phyloP scores from a whole-genome alignment of 2,797 vertebrate genomes.

The Sebastes oblongus region DNA sequence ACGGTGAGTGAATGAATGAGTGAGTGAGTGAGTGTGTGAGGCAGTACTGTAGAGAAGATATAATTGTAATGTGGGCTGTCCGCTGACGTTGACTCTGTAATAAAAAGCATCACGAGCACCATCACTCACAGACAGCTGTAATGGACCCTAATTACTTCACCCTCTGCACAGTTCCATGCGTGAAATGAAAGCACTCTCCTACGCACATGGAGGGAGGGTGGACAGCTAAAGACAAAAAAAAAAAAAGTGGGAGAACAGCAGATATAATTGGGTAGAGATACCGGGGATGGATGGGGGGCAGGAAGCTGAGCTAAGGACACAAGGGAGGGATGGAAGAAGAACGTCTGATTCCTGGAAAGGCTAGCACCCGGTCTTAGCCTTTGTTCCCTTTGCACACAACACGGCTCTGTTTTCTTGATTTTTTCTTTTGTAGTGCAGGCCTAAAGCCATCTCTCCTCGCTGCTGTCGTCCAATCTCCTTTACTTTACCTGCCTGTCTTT shows the following conservation, averaged over 20 bases:
- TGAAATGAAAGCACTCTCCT: constrained; percentile 64
- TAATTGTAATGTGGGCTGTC: constrained; percentile 33
- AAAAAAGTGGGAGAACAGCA: constrained; percentile 7
- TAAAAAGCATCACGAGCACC: constrained; percentile 54
- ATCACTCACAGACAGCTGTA: constrained; percentile 56
- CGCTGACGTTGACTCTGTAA: constrained; percentile 33
- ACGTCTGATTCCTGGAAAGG: constrained; percentile 28
- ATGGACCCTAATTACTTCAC: constrained; percentile 56
- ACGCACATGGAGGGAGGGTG: neutral
- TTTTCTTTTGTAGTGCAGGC: constrained; percentile 55
- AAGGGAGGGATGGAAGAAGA: constrained; percentile 32
- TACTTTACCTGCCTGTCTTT: constrained; percentile 54
- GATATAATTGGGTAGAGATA: constrained; percentile 17
- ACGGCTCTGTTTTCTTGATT: constrained; percentile 35
- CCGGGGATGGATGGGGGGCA: neutral
- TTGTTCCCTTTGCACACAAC: constrained; percentile 35
- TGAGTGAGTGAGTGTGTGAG: constrained; percentile 1
- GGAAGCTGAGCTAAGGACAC: constrained; percentile 29
- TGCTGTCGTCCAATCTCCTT: constrained; percentile 52
- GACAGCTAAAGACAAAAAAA: neutral
- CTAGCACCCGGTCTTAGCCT: neutral
- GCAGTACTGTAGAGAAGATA: neutral
- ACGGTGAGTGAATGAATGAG: neutral
- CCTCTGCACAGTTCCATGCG: constrained; percentile 46
- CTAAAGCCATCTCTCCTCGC: constrained; percentile 44